Conservation (phyloP, 2,797 vertebrate species). For the Cyclura pinguis region DNA sequence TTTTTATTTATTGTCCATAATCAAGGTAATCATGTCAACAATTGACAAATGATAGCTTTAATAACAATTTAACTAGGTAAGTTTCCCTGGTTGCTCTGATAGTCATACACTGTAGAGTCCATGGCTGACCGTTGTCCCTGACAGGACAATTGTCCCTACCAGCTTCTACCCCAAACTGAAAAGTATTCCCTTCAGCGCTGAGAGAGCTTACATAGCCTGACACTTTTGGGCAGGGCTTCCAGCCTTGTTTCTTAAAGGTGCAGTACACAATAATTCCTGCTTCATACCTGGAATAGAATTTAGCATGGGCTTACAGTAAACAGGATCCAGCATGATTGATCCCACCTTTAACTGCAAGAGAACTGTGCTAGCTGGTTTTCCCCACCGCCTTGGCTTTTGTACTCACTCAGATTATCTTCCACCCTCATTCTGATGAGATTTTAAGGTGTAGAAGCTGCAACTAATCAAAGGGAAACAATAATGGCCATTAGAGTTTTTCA, state of each 20-base stretch:
- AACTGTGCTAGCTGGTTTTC: neutral
- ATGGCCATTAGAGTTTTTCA: neutral
- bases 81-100: neutral
- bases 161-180: neutral
- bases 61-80: neutral
- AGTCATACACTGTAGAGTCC: neutral
- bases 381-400: neutral
- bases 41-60: no score
- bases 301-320: neutral
- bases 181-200: neutral
- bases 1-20: neutral
- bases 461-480: no score
- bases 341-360: neutral
- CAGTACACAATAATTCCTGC: neutral
- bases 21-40: neutral
- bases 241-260: neutral
- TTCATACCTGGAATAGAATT: neutral
- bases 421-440: neutral
- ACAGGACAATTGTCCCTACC: neutral
- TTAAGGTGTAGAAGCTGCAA: no score
- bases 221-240: neutral
- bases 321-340: neutral
- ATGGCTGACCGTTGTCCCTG: neutral
- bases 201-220: neutral
- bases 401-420: neutral